Evolutionary conservation across 2,888 invertebrate species (phyloP).

Genomic region (Ectemnius lituratus): DNA sequence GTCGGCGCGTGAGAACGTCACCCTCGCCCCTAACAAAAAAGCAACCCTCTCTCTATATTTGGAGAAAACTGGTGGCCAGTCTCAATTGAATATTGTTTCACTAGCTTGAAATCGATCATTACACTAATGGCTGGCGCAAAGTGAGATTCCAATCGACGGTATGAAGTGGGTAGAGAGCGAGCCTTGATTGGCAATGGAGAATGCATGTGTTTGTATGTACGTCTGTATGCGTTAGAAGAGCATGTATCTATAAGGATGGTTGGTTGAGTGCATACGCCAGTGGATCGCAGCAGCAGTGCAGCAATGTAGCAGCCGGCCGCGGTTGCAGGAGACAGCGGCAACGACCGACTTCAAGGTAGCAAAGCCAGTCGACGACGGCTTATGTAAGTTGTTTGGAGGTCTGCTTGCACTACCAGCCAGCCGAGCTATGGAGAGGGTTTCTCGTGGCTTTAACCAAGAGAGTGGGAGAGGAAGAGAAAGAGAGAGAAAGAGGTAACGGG

Average conservation of each 20-base stretch:
- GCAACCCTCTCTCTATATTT: too few species aligned
- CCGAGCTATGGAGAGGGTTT: background rate
- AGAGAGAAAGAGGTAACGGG: background rate
- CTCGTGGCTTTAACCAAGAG: too few species aligned
- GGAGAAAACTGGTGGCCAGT: too few species aligned
- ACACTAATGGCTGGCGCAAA: background rate
- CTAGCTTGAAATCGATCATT: conserved; percentile 43
- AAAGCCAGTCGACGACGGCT: conserved; percentile 60
- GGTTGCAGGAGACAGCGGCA: conserved; percentile 66
- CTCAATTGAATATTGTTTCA: background rate
- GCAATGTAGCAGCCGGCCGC: conserved; percentile 17
- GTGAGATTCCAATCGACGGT: background rate
- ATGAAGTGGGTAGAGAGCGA: conserved; percentile 17
- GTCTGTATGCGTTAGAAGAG: conserved; percentile 17
- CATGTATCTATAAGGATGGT: conserved; percentile 42
- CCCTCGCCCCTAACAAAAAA: too few species aligned
- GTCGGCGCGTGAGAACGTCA: background rate
- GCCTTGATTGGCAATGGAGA: conserved; percentile 45
- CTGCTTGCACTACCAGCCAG: conserved; percentile 25
- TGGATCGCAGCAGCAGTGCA: conserved; percentile 22
- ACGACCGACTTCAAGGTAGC: conserved; percentile 75
- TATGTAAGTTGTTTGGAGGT: conserved; percentile 66
- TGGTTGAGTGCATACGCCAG: conserved; percentile 54
- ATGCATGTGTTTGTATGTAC: too few species aligned
- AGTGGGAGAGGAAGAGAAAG: background rate